A percentile compares a stretch with the other conserved stretches of the same genome.
Conservation (phyloP, 2,113 vertebrate genomes). For the Raja brachyura region DNA sequence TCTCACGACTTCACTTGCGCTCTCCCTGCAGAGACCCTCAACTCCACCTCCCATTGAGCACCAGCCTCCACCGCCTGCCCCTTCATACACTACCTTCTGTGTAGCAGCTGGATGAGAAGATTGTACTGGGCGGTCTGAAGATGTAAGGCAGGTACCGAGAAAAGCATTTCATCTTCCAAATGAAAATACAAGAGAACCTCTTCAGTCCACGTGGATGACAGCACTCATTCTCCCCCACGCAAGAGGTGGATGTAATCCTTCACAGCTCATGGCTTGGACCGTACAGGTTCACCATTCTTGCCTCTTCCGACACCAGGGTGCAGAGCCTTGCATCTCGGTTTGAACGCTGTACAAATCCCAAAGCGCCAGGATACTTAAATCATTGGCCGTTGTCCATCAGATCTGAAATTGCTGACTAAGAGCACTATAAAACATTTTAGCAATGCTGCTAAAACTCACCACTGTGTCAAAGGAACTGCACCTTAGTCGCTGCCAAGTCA, state of each 20-base stretch:
- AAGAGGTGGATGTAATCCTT: not conserved
- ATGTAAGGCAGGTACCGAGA: slow-evolving; percentile 90
- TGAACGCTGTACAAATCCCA: slow-evolving; percentile 53
- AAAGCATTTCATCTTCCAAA: slow-evolving; percentile 90
- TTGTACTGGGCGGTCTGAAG: slow-evolving; percentile 85
- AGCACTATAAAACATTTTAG: slow-evolving; percentile 22
- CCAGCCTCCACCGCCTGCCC: slow-evolving; percentile 44
- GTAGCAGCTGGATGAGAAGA: slow-evolving; percentile 87
- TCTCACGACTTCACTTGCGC: slow-evolving; percentile 42
- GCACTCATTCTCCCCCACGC: slow-evolving; percentile 1
- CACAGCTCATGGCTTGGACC: not conserved
- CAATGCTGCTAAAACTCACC: slow-evolving; percentile 28
- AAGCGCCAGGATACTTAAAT: slow-evolving; percentile 51
- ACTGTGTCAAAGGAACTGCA: slow-evolving; percentile 4
- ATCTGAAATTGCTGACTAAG: slow-evolving; percentile 63
- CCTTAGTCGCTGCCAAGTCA: slow-evolving; percentile 24
- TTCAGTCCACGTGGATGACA: slow-evolving; percentile 51
- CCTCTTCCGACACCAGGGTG: slow-evolving; percentile 46
- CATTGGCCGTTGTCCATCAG: slow-evolving; percentile 56
- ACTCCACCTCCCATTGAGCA: slow-evolving; percentile 39
- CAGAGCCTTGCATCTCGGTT: slow-evolving; percentile 55
- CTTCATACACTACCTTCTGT: slow-evolving; percentile 76
- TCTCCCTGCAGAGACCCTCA: slow-evolving; percentile 42
- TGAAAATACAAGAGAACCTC: slow-evolving; percentile 50
- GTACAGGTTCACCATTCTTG: slow-evolving; percentile 46